Evolutionary conservation across 2,113 vertebrate genomes (phyloP).

Genomic region (Ictidomys tridecemlineatus): DNA sequence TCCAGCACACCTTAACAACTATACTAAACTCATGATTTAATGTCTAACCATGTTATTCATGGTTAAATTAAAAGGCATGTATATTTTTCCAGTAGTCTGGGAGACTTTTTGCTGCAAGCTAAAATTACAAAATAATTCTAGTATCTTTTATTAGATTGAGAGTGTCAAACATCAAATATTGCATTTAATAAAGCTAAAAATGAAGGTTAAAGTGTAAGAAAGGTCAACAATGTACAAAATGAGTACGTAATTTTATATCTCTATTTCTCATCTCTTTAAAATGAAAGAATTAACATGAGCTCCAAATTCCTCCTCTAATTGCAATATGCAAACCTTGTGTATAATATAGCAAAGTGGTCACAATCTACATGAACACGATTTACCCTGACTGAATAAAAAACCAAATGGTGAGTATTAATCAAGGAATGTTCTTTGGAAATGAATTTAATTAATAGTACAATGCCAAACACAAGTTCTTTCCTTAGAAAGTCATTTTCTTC

Average conservation of each 20-base stretch:
- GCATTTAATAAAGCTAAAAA: constrained; percentile 18
- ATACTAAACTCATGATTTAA: constrained; percentile 8
- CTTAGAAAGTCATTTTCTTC: background rate
- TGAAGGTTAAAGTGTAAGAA: constrained; percentile 7
- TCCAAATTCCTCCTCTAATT: background rate
- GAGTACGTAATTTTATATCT: background rate
- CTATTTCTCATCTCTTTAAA: background rate
- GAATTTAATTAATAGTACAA: background rate
- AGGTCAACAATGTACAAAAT: background rate
- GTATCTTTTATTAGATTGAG: constrained; percentile 19
- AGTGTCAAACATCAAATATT: constrained; percentile 5
- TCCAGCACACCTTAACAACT: background rate
- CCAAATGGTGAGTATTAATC: background rate
- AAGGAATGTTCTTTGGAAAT: background rate
- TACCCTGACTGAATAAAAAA: background rate
- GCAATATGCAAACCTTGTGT: background rate
- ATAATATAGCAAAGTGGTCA: background rate
- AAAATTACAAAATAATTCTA: constrained; percentile 13
- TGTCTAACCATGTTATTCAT: background rate
- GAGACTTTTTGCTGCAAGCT: background rate
- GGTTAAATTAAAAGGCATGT: background rate
- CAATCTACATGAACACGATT: background rate
- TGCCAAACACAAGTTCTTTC: background rate
- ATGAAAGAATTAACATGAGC: background rate
- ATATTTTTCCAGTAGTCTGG: background rate